Percentiles rank a stretch among this genome's conserved stretches.
These are phyloP conservation scores for Tenthredo scrophulariae DNA, from an alignment of 2,888 invertebrate species.

Conservation along the genomic window DNA sequence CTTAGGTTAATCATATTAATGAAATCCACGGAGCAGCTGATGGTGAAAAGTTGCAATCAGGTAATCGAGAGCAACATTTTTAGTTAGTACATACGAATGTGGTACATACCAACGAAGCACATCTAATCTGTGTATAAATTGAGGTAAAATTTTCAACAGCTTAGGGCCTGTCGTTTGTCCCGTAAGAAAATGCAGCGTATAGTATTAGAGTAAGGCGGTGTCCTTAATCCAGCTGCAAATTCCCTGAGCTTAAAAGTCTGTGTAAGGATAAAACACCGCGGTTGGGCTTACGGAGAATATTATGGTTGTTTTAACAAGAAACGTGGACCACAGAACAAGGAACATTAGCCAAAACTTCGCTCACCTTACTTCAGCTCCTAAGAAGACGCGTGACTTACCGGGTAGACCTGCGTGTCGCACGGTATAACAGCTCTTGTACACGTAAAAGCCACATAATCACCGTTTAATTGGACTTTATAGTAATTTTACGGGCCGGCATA, in stretches of 20 bases:
- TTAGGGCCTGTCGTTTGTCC: neutral
- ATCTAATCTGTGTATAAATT: neutral
- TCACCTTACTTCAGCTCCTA: conserved; percentile 53
- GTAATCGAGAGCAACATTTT: neutral
- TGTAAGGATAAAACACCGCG: conserved; percentile 62
- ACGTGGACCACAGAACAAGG: conserved; percentile 72
- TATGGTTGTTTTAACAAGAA: conserved; percentile 74
- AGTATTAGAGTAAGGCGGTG: neutral
- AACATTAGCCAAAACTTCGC: conserved; percentile 77
- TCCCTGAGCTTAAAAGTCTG: conserved; percentile 51
- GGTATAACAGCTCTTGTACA: conserved; percentile 48
- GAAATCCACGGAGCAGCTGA: neutral
- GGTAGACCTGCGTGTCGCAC: conserved; percentile 24
- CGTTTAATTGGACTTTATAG: conserved; percentile 69
- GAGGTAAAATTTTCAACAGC: neutral
- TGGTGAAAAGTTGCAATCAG: neutral
- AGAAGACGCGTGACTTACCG: conserved; percentile 46
- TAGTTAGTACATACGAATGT: neutral
- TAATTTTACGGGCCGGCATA: conserved; percentile 59
- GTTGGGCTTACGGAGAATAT: conserved; percentile 70
- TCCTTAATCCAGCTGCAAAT: conserved; percentile 43
- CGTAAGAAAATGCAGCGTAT: neutral
- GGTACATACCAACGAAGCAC: too few species aligned
- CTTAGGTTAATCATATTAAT: neutral
- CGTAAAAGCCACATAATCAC: conserved; percentile 63